These are phyloP conservation scores for Cyrtodaria siliqua DNA, from an alignment of 2,888 invertebrate genomes.

Conservation along the genomic window DNA sequence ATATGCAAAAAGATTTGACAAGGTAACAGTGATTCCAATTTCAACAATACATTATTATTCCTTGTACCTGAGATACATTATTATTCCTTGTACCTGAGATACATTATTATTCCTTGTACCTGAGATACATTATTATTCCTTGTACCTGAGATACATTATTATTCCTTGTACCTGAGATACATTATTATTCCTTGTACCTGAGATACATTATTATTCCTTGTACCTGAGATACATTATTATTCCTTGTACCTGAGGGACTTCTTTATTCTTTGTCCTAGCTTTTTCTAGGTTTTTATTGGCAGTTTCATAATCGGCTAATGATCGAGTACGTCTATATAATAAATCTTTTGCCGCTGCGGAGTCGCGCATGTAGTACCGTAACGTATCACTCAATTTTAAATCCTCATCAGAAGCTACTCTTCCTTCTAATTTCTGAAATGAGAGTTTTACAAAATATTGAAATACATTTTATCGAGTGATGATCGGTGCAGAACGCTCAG, in stretches of 20 bases:
- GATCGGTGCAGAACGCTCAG: no score
- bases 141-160: no score
- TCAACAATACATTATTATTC: no score
- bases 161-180: no score
- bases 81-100: slow-evolving; percentile 90
- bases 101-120: slow-evolving; percentile 99
- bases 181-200: no score
- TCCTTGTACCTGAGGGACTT: slow-evolving; percentile 96
- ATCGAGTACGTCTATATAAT: slow-evolving; percentile 95
- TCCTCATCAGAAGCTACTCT: slow-evolving; percentile 99
- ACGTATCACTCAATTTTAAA: slow-evolving; percentile 97
- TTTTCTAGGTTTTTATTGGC: slow-evolving; percentile 98
- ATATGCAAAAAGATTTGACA: no score
- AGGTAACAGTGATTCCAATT: no score
- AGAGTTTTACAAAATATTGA: no score
- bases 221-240: no score
- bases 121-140: no score
- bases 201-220: no score
- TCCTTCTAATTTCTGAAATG: slow-evolving; percentile 96
- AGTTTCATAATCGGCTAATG: slow-evolving; percentile 97
- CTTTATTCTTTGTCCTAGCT: slow-evolving; percentile 98
- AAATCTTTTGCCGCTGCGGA: slow-evolving; percentile 98
- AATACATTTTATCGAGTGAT: no score
- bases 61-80: slow-evolving; percentile 92
- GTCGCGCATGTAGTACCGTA: slow-evolving; percentile 99